phyloP scores from a whole-genome alignment of 1,140 invertebrate species.

The Neoseiulus cucumeris region DNA sequence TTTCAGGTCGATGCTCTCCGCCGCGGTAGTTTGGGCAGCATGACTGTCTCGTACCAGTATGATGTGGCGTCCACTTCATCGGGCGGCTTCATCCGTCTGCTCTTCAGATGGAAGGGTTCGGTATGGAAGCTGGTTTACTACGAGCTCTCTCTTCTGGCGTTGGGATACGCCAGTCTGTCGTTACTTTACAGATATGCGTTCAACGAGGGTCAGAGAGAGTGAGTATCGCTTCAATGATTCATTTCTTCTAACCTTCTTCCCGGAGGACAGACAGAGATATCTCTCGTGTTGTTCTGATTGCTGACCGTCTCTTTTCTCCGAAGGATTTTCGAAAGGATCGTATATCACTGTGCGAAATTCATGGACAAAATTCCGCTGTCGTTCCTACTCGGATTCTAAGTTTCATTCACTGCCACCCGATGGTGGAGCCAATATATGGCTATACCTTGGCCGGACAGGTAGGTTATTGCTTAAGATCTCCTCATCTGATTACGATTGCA shows the following conservation, averaged over 20 bases:
- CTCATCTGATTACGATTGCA: conserved; percentile 14
- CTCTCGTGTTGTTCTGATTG: background rate
- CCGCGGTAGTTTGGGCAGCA: conserved; percentile 22
- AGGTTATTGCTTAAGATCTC: conserved; percentile 21
- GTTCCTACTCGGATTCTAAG: conserved; percentile 30
- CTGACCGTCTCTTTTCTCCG: conserved; percentile 13
- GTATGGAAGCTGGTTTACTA: conserved; percentile 94
- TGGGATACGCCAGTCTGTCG: conserved; percentile 66
- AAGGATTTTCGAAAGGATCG: conserved; percentile 27
- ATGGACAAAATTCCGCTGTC: conserved; percentile 27
- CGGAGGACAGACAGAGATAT: background rate
- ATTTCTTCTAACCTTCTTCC: background rate
- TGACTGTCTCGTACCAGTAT: conserved; percentile 55
- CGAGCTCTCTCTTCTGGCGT: conserved; percentile 67
- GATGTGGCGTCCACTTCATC: conserved; percentile 48
- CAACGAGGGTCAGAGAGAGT: conserved; percentile 58
- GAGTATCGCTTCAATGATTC: conserved; percentile 20
- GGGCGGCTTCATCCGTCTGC: conserved; percentile 43
- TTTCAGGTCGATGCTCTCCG: conserved; percentile 7
- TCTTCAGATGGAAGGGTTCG: conserved; percentile 80
- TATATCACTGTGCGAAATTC: conserved; percentile 25
- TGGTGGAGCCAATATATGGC: conserved; percentile 29
- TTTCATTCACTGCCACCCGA: conserved; percentile 27
- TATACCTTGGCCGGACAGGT: conserved; percentile 31
- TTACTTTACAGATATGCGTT: conserved; percentile 67